Conservation (phyloP, 2,113 vertebrate species). For the Nettapus auritus region DNA sequence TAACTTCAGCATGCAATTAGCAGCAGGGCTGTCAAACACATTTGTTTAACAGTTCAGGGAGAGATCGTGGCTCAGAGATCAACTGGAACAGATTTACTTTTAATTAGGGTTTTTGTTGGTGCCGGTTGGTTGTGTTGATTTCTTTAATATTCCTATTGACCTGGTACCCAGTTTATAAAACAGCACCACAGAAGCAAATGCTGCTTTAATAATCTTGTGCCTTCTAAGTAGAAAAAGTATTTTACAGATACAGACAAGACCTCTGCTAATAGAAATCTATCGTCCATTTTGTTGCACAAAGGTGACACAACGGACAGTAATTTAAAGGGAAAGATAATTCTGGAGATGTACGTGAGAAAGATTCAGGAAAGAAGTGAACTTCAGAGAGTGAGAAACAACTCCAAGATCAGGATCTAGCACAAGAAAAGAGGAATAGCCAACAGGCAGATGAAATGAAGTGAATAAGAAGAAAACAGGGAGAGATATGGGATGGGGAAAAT, state of each 20-base stretch:
- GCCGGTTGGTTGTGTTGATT: not conserved
- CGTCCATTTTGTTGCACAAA: not conserved
- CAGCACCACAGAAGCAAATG: not conserved
- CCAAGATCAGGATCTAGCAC: not conserved
- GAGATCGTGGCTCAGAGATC: not conserved
- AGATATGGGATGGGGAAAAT: not conserved
- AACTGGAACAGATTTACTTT: conserved; percentile 18
- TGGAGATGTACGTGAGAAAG: not conserved
- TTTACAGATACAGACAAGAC: not conserved
- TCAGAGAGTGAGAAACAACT: not conserved
- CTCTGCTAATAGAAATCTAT: not conserved
- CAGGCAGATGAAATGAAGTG: not conserved
- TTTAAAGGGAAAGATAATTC: not conserved
- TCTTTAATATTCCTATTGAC: conserved; percentile 9
- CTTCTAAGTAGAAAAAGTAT: not conserved
- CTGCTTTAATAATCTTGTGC: not conserved
- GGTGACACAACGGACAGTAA: not conserved
- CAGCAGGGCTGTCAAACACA: not conserved
- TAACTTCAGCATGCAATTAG: conserved; percentile 2
- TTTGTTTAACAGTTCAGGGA: conserved; percentile 22
- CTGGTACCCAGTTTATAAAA: not conserved
- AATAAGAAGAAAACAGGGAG: not conserved
- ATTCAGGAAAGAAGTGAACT: not conserved
- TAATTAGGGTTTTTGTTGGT: not conserved
- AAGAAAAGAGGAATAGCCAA: not conserved